Percentiles rank a stretch among this genome's conserved stretches.
Evolutionary conservation across 2,113 vertebrate genomes (phyloP).

Genomic region (Gopherus flavomarginatus): DNA sequence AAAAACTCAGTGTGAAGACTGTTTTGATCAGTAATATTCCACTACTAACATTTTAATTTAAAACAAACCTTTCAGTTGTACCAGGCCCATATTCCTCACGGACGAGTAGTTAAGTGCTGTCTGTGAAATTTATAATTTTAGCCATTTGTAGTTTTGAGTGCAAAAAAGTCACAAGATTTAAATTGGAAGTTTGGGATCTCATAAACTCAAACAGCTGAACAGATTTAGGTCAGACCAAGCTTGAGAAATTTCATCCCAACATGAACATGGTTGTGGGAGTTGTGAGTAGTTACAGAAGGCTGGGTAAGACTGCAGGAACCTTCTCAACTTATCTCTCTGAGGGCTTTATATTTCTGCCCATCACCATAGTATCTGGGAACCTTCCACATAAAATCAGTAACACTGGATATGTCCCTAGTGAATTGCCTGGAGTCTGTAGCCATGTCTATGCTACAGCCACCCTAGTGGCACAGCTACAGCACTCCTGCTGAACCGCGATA

Average conservation of each 20-base stretch:
- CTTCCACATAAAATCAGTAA: neutral
- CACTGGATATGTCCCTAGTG: neutral
- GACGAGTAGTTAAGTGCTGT: neutral
- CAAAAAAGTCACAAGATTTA: neutral
- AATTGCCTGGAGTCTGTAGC: neutral
- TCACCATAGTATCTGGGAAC: neutral
- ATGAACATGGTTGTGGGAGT: constrained; percentile 25
- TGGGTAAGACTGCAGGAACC: neutral
- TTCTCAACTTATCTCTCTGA: neutral
- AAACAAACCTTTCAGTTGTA: constrained; percentile 4
- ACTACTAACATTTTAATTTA: neutral
- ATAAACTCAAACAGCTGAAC: constrained; percentile 39
- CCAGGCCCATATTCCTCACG: constrained; percentile 5
- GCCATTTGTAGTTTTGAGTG: constrained; percentile 31
- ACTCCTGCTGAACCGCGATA: too few relatives aligned
- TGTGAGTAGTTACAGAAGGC: neutral
- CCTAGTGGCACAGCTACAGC: neutral
- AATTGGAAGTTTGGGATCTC: neutral
- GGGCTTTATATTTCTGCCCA: neutral
- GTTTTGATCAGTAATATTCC: constrained; percentile 1
- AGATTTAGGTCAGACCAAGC: constrained; percentile 39
- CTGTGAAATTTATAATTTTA: constrained; percentile 45
- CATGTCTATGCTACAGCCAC: neutral
- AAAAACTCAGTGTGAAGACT: neutral
- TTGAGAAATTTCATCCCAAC: constrained; percentile 13